Evolutionary conservation across 2,797 vertebrate genomes (phyloP), one percentile per base, ranked within the genome.

Genomic region (Percopsis omiscomaycus): DNA sequence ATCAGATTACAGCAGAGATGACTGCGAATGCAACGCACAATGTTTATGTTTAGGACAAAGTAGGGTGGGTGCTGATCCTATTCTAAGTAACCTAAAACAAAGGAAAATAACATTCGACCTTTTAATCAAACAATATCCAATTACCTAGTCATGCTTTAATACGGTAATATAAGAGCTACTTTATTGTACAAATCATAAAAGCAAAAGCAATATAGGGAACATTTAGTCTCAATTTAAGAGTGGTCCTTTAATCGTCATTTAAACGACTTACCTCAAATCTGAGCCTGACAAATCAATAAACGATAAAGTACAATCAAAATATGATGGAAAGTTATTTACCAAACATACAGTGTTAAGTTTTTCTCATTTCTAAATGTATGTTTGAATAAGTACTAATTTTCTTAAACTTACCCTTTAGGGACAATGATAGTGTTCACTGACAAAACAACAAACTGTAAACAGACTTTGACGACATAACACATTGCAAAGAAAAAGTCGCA

Each of bases 401-500:
- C 27, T 29, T 16, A 64, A 42, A 88, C 84, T 86, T 87, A 86
- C 84, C 84, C 54, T 58, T 73, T 52, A 68, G 74, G 75, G 71
- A 81, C 74, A 83, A 76, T 73, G 63, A 66, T 32, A 78, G n/a
- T 32, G 71, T 77, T 62, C 59, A 72, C 44, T 73, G 78, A 82
- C 64, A 80, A 77, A 77, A 82, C 73, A 71, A 78, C 73, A 71
- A 78, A 70, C 32, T 47, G 52, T 59, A 46, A 68, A 58, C 69
- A 49, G 62, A 84, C 73, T 51, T 59, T 37, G 48, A 74, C 61
- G 80, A 42, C 54, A 59, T 30, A 51, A 79, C 50, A 81, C 44
- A 81, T 68, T 75, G 61, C 51, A 4, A 28, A 57, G 52, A 72
- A 67, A 81, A 55, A 67, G 16, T 46, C 46, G 9, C 59, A 69